Percentiles rank a stretch among this genome's conserved stretches.
Evolutionary conservation across 2,113 vertebrate genomes (phyloP).

Genomic region (Lonchura striata): DNA sequence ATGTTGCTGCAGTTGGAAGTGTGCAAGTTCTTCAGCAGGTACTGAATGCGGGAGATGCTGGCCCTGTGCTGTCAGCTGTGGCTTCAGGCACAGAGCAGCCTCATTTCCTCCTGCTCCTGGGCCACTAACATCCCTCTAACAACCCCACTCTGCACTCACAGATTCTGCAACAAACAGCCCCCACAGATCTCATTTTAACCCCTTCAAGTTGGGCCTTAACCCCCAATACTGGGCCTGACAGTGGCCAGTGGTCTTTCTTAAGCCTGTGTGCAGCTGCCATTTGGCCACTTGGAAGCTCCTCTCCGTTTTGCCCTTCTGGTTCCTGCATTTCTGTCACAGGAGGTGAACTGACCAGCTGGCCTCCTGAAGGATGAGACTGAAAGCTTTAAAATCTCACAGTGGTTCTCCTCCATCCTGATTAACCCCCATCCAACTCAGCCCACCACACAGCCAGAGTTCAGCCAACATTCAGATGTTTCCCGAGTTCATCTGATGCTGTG

Average conservation of each 20-base stretch:
- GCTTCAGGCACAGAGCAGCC: not conserved
- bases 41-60: not conserved
- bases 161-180: not conserved
- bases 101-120: not conserved
- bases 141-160: not conserved
- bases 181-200: not conserved
- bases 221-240: not conserved
- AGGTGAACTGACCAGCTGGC: not conserved
- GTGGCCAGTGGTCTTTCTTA: not conserved
- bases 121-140: not conserved
- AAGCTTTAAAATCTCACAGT: not conserved
- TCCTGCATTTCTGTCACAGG: not conserved
- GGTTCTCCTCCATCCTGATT: not conserved
- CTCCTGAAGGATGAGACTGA: not conserved
- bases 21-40: not conserved
- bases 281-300: not conserved
- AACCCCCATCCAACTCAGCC: not conserved
- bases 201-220: not conserved
- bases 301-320: not conserved
- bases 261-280: not conserved
- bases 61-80: not conserved
- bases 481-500: rapidly evolving
- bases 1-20: not conserved
- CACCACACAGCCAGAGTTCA: not conserved
- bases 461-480: not conserved